A percentile compares a stretch with the other conserved stretches of the same genome.
Evolutionary conservation across 2,797 vertebrate genomes (phyloP).

Genomic region (Mormyrops boulengeri): DNA sequence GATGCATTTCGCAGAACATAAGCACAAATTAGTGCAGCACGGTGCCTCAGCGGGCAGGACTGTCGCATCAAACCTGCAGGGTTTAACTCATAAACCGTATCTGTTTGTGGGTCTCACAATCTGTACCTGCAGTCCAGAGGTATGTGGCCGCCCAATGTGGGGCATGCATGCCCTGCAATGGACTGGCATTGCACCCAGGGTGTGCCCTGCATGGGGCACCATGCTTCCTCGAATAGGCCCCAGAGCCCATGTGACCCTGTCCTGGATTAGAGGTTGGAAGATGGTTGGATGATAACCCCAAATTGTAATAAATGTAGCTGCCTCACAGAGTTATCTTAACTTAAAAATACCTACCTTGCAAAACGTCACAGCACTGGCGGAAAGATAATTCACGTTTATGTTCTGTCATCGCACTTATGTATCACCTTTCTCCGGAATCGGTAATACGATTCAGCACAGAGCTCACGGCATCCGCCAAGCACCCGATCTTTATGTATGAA

Average conservation of each 20-base stretch:
- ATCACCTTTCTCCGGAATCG: neutral
- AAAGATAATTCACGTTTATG: neutral
- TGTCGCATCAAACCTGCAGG: neutral
- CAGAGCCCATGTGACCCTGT: neutral
- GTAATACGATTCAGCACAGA: neutral
- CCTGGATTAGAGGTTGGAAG: neutral
- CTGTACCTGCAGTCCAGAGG: neutral
- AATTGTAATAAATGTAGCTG: neutral
- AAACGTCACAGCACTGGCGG: neutral
- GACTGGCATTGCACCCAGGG: neutral
- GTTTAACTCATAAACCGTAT: neutral
- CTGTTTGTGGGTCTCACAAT: neutral
- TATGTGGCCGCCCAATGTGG: neutral
- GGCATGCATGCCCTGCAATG: neutral
- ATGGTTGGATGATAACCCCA: neutral
- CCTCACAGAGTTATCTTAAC: neutral
- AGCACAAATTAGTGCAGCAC: neutral
- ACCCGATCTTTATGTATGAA: neutral
- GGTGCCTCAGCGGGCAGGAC: neutral
- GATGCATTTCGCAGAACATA: neutral
- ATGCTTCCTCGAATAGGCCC: neutral
- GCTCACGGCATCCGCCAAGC: neutral
- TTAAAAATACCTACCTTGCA: neutral
- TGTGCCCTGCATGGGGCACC: neutral
- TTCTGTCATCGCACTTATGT: neutral